phyloP scores from a whole-genome alignment of 2,888 invertebrate species.

The Empis livida region DNA sequence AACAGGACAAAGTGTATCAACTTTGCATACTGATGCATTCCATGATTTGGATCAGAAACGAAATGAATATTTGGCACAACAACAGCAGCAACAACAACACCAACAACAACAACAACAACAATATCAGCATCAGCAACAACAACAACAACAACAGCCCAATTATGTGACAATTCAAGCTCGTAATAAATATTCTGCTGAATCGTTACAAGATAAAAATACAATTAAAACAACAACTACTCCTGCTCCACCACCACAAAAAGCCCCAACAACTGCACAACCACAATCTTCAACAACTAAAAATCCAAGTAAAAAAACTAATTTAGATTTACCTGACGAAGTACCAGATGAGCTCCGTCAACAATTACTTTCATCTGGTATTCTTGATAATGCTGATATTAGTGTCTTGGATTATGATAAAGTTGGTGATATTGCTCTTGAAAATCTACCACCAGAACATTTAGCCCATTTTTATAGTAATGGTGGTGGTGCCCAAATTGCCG shows the following conservation, averaged over 20 bases:
- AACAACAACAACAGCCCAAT: constrained; percentile 5
- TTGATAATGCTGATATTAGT: constrained; percentile 78
- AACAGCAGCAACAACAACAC: no score
- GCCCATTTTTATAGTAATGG: constrained; percentile 80
- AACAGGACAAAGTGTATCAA: constrained; percentile 25
- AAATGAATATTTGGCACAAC: constrained; percentile 4
- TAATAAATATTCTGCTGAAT: constrained; percentile 2
- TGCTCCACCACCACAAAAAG: constrained; percentile 11
- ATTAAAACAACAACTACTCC: constrained; percentile 9
- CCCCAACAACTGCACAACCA: constrained; percentile 9
- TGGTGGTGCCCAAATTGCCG: constrained; percentile 57
- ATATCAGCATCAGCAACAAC: constrained; percentile 7
- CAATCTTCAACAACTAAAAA: constrained; percentile 21
- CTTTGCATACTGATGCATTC: constrained; percentile 32
- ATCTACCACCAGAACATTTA: constrained; percentile 70
- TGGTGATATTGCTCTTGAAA: constrained; percentile 71
- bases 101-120: constrained; percentile 3
- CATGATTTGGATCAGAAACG: constrained; percentile 25
- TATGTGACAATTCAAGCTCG: constrained; percentile 4
- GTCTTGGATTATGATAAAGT: constrained; percentile 79
- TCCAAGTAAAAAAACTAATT: constrained; percentile 37
- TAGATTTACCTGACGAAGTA: constrained; percentile 70
- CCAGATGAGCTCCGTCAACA: constrained; percentile 77
- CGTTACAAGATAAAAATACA: constrained; percentile 5
- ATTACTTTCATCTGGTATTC: constrained; percentile 68